Base-by-base conservation (phyloP, 2,797 vertebrate species). In the Tolypeutes matacus region DNA sequence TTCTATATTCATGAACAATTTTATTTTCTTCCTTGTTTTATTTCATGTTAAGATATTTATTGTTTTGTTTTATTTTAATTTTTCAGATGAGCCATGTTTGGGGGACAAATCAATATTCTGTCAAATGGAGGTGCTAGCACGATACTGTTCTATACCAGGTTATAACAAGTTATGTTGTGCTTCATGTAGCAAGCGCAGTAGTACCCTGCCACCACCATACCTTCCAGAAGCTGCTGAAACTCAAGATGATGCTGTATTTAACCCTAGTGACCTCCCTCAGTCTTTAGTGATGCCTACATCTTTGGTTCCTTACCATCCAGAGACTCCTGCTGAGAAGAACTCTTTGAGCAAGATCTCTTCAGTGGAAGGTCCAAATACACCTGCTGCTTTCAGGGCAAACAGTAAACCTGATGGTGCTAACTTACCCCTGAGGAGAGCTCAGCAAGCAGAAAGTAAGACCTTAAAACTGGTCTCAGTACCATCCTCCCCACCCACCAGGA, bases 91-190 rank as follows among this genome's bases (percentile, higher is more conserved):
- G 95, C 99, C 99, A 0, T 99, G 99, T 29, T 96, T 98, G 34
- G 99, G 99, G 94, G 99, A 99, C 98, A 99, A 99, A 84, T 99
- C 99, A 51, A 99, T 99, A 97, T 99, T 99, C 98, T 99, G 99
- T 95, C 99, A 99, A 64, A 99, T 99, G 99, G 99, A 99, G 94
- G 99, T 99, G n/a, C 98, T 99, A 0, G 99, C 99, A 0, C 98
- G 99, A 0, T 99, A 99, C 98, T 99, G 99, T 93, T 99, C 99
- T 67, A 99, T 99, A 39, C 99, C 99, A 0, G 99, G 99, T 75
- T 99, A 99, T 97, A 99, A 98, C 96, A 99, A 99, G 91, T 97
- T 99, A 60, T 99, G 99, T 94, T 99, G 99, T 1, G 99, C 99
- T 91, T 99, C 99, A 0, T 99, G 99, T 95, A 97, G 98, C 97